Evolutionary conservation across 2,797 vertebrate species (phyloP).

Genomic region (Neosilurus hyrtlii): DNA sequence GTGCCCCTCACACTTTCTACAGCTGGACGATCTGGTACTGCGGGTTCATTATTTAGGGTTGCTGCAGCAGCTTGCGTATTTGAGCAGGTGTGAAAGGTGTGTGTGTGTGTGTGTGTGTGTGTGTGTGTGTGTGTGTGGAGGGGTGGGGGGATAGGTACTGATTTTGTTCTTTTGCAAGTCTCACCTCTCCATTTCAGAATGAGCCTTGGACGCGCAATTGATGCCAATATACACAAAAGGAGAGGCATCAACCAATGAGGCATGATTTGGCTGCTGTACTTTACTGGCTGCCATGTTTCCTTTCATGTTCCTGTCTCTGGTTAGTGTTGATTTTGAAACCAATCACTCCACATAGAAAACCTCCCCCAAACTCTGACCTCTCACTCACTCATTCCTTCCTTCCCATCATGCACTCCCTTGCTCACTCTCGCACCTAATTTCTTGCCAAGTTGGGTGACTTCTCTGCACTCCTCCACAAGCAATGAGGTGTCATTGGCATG

Average conservation of each 20-base stretch:
- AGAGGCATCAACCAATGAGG: conserved; percentile 52
- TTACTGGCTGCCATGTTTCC: conserved; percentile 13
- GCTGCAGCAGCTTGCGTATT: conserved; percentile 3
- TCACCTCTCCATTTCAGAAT: conserved; percentile 20
- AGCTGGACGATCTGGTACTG: conserved; percentile 43
- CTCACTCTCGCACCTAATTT: conserved; percentile 30
- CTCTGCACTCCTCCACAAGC: conserved; percentile 37
- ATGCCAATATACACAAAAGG: conserved; percentile 50
- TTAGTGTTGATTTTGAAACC: conserved; percentile 42
- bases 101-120: neutral
- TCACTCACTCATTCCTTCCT: conserved; percentile 36
- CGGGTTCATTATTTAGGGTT: conserved; percentile 44
- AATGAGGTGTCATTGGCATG: conserved; percentile 53
- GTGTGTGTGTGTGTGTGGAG: neutral
- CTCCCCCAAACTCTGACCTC: conserved; percentile 22
- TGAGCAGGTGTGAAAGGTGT: conserved; percentile 10
- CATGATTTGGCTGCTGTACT: conserved; percentile 45
- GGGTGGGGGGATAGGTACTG: neutral
- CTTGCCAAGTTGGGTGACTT: conserved; percentile 33
- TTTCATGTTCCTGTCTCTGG: conserved; percentile 43
- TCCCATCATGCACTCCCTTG: conserved; percentile 10
- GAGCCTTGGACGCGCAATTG: neutral
- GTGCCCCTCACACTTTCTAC: conserved; percentile 3
- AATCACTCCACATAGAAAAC: conserved; percentile 20
- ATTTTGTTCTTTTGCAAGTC: conserved; percentile 16